A percentile compares a stretch with the other conserved stretches of the same genome.
Evolutionary conservation across 2,888 invertebrate genomes (phyloP).

Genomic region (Protonemura montana): DNA sequence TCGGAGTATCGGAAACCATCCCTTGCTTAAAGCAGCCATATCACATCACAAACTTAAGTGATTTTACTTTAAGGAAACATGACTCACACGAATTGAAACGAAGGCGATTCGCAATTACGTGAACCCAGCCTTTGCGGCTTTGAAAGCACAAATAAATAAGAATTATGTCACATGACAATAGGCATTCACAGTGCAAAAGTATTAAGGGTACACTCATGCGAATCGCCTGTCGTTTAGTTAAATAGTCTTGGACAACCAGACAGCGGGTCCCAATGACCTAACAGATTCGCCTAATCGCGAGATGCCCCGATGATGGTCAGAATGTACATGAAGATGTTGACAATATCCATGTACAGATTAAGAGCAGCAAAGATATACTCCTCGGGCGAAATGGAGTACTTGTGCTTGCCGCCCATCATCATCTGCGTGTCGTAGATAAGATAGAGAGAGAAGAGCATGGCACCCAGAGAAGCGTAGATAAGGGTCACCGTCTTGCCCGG

Average conservation of each 20-base stretch:
- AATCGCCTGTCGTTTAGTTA: background rate
- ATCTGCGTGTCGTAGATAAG: conserved; percentile 89
- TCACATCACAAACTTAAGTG: no score
- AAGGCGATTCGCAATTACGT: no score
- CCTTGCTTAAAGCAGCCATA: no score
- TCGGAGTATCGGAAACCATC: no score
- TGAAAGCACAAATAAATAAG: no score
- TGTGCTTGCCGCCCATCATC: conserved; percentile 91
- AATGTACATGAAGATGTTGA: conserved; percentile 90
- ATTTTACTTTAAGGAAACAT: no score
- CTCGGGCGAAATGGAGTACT: conserved; percentile 88
- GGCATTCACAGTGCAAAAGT: no score
- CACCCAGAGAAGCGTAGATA: conserved; percentile 85
- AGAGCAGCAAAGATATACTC: conserved; percentile 94
- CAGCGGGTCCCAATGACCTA: no score
- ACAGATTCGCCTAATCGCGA: conserved; percentile 43
- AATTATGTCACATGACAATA: no score
- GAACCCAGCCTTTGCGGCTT: no score
- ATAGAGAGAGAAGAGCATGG: conserved; percentile 87
- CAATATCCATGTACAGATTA: conserved; percentile 86
- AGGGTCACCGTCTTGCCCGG: conserved; percentile 60
- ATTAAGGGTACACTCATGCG: background rate
- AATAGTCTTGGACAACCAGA: no score
- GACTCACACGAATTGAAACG: no score
- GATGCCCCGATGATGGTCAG: conserved; percentile 69